These are phyloP conservation scores for Platycheirus rosarum DNA, from an alignment of 2,888 invertebrate genomes.

Conservation along the genomic window DNA sequence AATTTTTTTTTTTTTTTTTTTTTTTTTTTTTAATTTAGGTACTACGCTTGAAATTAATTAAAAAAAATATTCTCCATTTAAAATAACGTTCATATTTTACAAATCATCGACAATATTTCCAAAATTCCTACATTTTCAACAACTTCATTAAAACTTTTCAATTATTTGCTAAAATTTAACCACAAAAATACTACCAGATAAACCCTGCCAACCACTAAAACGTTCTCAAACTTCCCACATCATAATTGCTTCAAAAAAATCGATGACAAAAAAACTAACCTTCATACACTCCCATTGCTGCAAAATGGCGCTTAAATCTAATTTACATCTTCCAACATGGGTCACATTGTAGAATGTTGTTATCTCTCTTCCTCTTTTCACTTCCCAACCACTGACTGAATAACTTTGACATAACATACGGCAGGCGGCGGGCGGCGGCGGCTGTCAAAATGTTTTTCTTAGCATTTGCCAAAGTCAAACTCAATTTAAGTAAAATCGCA, in stretches of 20 bases:
- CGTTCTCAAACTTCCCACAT: constrained; percentile 48
- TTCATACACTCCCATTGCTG: constrained; percentile 34
- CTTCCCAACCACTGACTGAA: neutral
- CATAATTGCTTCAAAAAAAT: constrained; percentile 37
- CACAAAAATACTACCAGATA: neutral
- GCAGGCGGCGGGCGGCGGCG: too few species aligned
- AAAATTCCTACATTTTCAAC: neutral
- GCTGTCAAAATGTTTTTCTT: constrained; percentile 21
- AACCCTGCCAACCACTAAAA: constrained; percentile 16
- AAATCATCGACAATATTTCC: too few species aligned
- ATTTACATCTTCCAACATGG: constrained; percentile 68
- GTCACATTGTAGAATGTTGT: constrained; percentile 47
- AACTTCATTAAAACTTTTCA: neutral
- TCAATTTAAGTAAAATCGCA: constrained; percentile 23
- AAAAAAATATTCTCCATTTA: too few species aligned
- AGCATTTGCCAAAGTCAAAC: constrained; percentile 17
- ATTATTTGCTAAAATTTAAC: neutral
- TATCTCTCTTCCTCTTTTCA: constrained; percentile 7
- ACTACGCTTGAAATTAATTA: too few species aligned
- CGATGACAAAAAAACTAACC: constrained; percentile 48
- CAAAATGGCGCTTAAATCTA: constrained; percentile 73
- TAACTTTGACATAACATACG: constrained; percentile 19
- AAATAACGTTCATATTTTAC: too few species aligned
- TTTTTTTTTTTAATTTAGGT: too few species aligned
- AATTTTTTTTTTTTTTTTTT: too few species aligned